Conservation (phyloP, 2,888 invertebrate species). For the Troilus luridus region DNA sequence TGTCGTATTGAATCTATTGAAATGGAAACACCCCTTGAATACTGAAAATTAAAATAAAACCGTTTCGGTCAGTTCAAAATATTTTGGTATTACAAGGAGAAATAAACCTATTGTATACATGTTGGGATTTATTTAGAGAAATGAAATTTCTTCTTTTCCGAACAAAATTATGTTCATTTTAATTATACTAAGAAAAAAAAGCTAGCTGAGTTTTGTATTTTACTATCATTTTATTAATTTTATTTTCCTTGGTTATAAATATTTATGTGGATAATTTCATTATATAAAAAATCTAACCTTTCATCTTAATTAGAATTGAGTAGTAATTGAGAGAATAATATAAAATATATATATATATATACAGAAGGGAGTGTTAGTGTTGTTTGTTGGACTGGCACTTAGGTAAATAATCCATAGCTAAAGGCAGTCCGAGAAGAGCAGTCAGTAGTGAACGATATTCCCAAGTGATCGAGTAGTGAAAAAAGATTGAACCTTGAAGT, state of each 20-base stretch:
- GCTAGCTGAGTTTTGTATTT: not conserved
- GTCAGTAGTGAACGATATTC: not conserved
- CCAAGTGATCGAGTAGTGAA: not conserved
- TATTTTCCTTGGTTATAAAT: not conserved
- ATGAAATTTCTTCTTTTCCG: not conserved
- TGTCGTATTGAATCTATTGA: too few species aligned
- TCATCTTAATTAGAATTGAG: not conserved
- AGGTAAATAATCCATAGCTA: constrained; percentile 29
- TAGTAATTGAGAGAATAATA: not conserved
- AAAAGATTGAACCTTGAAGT: constrained; percentile 20
- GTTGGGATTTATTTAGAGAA: not conserved
- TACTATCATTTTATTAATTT: not conserved
- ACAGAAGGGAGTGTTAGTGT: not conserved
- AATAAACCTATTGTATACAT: not conserved
- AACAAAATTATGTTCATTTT: not conserved
- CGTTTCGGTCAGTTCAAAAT: not conserved
- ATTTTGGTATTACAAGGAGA: not conserved
- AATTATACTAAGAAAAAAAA: not conserved
- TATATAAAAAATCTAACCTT: not conserved
- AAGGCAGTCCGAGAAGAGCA: not conserved
- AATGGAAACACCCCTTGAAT: too few species aligned
- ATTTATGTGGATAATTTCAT: not conserved
- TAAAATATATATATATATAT: not conserved
- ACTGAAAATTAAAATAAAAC: too few species aligned
- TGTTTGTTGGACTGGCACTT: constrained; percentile 10